These are phyloP conservation scores for Arothron firmamentum DNA, from an alignment of 2,113 vertebrate species.

Conservation along the genomic window DNA sequence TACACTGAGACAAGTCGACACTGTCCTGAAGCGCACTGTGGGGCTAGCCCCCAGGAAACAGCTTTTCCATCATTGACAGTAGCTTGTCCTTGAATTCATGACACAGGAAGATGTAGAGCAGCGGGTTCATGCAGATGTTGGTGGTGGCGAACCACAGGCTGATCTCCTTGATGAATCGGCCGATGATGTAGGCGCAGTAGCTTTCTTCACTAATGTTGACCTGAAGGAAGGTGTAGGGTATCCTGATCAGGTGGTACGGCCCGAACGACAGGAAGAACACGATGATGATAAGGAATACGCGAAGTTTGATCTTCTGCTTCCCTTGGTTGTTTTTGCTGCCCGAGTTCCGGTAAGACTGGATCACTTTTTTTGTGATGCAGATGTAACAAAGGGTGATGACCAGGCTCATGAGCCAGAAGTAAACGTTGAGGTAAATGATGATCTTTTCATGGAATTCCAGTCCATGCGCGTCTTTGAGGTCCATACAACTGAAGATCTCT, in stretches of 20 bases:
- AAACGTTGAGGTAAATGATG: constrained; percentile 60
- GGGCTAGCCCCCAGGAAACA: neutral
- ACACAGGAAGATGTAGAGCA: constrained; percentile 84
- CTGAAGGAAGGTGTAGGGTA: constrained; percentile 79
- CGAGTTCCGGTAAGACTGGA: constrained; percentile 76
- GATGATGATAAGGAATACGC: constrained; percentile 81
- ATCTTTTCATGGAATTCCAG: constrained; percentile 64
- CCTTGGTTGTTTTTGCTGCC: constrained; percentile 67
- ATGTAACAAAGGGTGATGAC: constrained; percentile 80
- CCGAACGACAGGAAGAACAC: constrained; percentile 85
- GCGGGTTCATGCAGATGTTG: constrained; percentile 83
- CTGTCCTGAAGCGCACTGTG: neutral
- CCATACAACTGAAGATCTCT: constrained; percentile 64
- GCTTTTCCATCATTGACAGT: constrained; percentile 25
- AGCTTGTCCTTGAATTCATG: constrained; percentile 77
- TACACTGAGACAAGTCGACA: no score
- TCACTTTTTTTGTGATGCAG: constrained; percentile 80
- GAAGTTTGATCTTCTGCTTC: constrained; percentile 71
- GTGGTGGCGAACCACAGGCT: constrained; percentile 78
- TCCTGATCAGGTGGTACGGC: constrained; percentile 77
- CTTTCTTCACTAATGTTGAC: neutral
- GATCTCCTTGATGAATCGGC: constrained; percentile 72
- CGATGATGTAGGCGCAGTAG: constrained; percentile 28
- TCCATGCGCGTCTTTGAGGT: constrained; percentile 71
- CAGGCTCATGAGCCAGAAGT: constrained; percentile 81